Conservation (phyloP, 35 echinoderm and acorn worm genomes). For the Hemicentrotus pulcherrimus region DNA sequence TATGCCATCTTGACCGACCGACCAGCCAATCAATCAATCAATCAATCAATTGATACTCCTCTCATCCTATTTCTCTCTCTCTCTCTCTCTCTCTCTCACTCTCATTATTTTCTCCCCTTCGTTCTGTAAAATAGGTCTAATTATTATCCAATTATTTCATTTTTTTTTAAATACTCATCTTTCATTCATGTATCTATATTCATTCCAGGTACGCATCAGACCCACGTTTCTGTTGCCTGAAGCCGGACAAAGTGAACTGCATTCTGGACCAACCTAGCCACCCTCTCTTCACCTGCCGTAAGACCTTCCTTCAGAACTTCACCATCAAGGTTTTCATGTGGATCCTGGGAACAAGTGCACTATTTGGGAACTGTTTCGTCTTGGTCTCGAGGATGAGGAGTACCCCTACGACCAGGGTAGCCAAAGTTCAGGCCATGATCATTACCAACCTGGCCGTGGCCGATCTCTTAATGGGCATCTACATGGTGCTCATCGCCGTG, state of each 20-base stretch:
- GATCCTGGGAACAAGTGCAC: background rate
- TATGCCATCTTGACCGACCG: too few species aligned
- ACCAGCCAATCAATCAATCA: too few species aligned
- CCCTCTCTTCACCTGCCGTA: slow-evolving; percentile 7
- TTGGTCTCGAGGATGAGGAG: background rate
- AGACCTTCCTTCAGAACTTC: background rate
- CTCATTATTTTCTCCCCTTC: background rate
- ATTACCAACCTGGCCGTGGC: slow-evolving; percentile 43
- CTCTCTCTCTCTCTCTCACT: too few species aligned
- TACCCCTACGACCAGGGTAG: background rate
- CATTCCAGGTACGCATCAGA: background rate
- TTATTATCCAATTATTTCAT: background rate
- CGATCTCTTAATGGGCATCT: slow-evolving; percentile 52
- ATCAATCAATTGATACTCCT: too few species aligned
- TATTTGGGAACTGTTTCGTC: background rate
- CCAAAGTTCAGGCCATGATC: background rate
- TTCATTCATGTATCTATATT: too few species aligned
- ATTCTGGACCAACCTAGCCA: background rate
- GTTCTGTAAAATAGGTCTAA: background rate
- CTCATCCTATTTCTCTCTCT: too few species aligned
- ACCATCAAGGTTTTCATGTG: slow-evolving; percentile 1
- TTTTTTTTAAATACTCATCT: too few species aligned
- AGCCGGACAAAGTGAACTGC: background rate
- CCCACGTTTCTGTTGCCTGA: background rate
- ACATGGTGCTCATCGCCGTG: slow-evolving; percentile 49